Conservation (phyloP, 2,797 vertebrate genomes). For the Ctenopoma multispine region DNA sequence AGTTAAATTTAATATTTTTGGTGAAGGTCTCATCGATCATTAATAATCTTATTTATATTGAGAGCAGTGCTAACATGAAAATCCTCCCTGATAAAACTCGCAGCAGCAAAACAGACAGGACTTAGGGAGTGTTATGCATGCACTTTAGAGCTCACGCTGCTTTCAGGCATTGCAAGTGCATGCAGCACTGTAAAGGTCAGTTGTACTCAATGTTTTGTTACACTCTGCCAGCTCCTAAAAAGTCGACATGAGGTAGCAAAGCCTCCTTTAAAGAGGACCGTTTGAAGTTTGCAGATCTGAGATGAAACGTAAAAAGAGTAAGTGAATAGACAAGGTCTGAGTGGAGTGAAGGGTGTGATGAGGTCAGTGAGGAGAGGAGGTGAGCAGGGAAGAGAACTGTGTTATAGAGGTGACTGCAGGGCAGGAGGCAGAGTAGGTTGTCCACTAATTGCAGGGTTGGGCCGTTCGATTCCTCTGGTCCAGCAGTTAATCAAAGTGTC, state of each 20-base stretch:
- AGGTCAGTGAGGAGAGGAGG: conserved; percentile 40
- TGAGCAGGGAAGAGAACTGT: neutral
- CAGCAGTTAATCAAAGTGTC: no score
- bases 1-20: neutral
- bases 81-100: conserved; percentile 32
- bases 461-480: no score
- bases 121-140: conserved; percentile 31
- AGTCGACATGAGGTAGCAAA: conserved; percentile 30
- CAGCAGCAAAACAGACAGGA: conserved; percentile 51
- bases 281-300: conserved; percentile 55
- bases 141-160: conserved; percentile 30
- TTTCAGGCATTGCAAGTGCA: conserved; percentile 21
- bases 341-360: conserved; percentile 25
- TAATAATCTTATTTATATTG: conserved; percentile 27
- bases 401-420: no score
- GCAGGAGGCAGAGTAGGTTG: no score
- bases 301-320: conserved; percentile 26
- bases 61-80: conserved; percentile 31
- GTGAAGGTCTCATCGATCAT: neutral
- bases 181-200: conserved; percentile 41
- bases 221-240: conserved; percentile 12
- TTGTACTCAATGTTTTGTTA: conserved; percentile 34
- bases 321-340: conserved; percentile 23
- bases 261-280: conserved; percentile 23
- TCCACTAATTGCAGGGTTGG: no score